phyloP scores from a whole-genome alignment of 2,113 vertebrate species.

The Excalfactoria chinensis region DNA sequence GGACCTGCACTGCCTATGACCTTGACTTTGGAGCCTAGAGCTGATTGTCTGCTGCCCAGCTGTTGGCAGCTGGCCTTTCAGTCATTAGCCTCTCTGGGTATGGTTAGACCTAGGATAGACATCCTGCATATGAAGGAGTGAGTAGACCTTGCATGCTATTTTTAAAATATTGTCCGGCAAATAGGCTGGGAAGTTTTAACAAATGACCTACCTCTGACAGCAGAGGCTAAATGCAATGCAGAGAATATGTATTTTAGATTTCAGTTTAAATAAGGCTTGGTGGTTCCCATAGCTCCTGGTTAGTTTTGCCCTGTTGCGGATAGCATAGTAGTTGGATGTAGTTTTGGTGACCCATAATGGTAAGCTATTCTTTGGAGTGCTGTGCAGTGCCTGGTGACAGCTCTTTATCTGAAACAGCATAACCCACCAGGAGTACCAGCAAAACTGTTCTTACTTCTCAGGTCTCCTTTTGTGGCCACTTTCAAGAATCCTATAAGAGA shows the following conservation, averaged over 20 bases:
- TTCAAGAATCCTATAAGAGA: neutral
- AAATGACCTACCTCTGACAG: neutral
- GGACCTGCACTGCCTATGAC: neutral
- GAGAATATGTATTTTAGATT: neutral
- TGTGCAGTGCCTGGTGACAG: neutral
- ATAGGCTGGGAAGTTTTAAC: neutral
- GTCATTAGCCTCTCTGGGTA: neutral
- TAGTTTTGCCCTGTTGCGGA: neutral
- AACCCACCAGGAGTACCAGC: neutral
- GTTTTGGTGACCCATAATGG: neutral
- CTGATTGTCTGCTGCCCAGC: neutral
- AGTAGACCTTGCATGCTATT: neutral
- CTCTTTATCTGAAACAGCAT: neutral
- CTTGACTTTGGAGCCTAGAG: neutral
- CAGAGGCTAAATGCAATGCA: accelerated
- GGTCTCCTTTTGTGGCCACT: neutral
- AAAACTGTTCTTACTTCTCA: neutral
- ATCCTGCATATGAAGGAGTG: neutral
- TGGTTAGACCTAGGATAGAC: neutral
- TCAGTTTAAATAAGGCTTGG: neutral
- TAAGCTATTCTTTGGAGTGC: neutral
- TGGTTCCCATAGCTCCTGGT: neutral
- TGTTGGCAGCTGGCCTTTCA: neutral
- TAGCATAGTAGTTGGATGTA: neutral
- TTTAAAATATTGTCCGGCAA: neutral